Evolutionary conservation across 2,113 vertebrate species (phyloP).

Genomic region (Globicephala melas): DNA sequence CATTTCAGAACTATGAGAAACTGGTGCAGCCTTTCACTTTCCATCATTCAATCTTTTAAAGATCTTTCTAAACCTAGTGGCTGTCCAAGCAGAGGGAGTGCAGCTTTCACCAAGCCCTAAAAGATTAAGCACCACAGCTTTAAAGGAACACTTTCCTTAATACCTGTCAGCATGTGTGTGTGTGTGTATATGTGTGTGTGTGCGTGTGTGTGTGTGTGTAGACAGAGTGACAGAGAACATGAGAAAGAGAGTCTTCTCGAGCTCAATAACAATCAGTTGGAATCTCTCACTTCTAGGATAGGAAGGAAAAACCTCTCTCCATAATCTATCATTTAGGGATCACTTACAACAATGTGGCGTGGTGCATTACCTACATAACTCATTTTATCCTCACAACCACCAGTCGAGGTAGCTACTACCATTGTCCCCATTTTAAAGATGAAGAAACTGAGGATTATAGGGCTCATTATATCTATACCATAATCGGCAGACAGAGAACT

Average conservation of each 20-base stretch:
- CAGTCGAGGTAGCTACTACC: not conserved
- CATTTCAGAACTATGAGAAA: not conserved
- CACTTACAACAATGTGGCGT: not conserved
- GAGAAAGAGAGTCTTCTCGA: not conserved
- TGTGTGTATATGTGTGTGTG: not conserved
- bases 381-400: not conserved
- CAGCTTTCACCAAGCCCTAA: not conserved
- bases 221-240: not conserved
- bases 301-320: not conserved
- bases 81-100: not conserved
- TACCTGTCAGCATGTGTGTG: fast-evolving
- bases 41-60: not conserved
- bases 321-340: not conserved
- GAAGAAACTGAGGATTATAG: not conserved
- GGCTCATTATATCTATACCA: not conserved
- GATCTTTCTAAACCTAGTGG: not conserved
- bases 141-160: not conserved
- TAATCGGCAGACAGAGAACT: not conserved
- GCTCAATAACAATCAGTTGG: not conserved
- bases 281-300: not conserved
- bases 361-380: not conserved
- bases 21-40: not conserved
- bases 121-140: not conserved
- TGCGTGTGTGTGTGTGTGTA: not conserved
- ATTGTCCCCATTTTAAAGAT: not conserved